A percentile compares a stretch with the other conserved stretches of the same genome.
Conservation (phyloP, 2,888 invertebrate species). For the Meteorus colon region DNA sequence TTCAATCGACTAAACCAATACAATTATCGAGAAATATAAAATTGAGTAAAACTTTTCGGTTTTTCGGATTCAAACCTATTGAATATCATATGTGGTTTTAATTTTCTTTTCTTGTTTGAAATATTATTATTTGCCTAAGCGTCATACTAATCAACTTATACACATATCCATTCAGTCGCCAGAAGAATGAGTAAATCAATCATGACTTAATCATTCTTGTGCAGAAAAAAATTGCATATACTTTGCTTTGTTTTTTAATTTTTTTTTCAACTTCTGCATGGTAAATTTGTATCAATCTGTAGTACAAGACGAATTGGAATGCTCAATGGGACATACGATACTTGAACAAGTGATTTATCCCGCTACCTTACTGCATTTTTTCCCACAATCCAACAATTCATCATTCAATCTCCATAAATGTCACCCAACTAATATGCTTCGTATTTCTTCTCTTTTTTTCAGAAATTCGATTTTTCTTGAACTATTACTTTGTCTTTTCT, state of each 20-base stretch:
- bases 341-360: slow-evolving; percentile 12
- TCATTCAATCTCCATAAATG: slow-evolving; percentile 18
- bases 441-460: slow-evolving; percentile 41
- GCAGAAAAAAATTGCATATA: slow-evolving; percentile 37
- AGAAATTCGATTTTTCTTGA: slow-evolving; percentile 40
- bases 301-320: slow-evolving; percentile 12
- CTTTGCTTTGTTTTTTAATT: not conserved
- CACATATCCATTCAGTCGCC: not conserved
- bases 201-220: slow-evolving; percentile 18
- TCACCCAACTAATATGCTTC: slow-evolving; percentile 28
- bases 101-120: not conserved
- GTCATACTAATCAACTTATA: slow-evolving; percentile 27
- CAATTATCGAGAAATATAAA: not conserved
- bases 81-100: not conserved
- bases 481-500: slow-evolving; percentile 26
- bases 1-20: not conserved
- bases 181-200: slow-evolving; percentile 28
- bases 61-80: not conserved
- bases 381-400: slow-evolving; percentile 22
- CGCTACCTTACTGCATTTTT: slow-evolving; percentile 41
- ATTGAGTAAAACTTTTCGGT: not conserved
- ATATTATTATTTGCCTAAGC: not conserved
- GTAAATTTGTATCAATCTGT: slow-evolving; percentile 16
- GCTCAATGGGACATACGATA: not conserved
- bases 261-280: slow-evolving; percentile 13